These are phyloP conservation scores for Nemotelus pantherinus DNA, from an alignment of 2,888 invertebrate species.

Conservation along the genomic window DNA sequence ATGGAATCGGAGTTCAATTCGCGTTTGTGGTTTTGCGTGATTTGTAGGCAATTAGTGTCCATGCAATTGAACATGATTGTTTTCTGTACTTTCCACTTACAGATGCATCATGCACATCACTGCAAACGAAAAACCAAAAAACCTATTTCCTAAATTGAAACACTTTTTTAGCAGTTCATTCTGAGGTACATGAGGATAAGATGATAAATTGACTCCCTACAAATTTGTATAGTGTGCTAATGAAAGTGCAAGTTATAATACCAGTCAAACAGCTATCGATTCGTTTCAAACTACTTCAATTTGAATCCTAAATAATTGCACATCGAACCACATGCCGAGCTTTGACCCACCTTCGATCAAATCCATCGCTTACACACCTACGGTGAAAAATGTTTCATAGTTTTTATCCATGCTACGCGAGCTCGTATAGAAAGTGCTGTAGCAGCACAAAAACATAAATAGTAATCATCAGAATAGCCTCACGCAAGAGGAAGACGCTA, in stretches of 20 bases:
- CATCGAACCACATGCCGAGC: slow-evolving; percentile 23
- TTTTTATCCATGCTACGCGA: not conserved
- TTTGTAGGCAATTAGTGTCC: too few relatives aligned
- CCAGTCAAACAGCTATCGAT: not conserved
- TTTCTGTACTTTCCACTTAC: not conserved
- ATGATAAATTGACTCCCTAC: slow-evolving; percentile 23
- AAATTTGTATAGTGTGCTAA: not conserved
- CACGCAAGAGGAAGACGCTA: not conserved
- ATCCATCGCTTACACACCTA: slow-evolving; percentile 21
- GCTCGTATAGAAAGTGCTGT: slow-evolving; percentile 2
- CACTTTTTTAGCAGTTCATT: not conserved
- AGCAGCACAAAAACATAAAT: not conserved
- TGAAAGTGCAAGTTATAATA: slow-evolving; percentile 28
- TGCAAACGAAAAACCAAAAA: not conserved
- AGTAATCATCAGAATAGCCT: not conserved
- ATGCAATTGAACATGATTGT: not conserved
- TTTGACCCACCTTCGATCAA: slow-evolving; percentile 32
- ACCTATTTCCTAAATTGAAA: not conserved
- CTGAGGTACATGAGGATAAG: not conserved
- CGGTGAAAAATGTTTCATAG: not conserved
- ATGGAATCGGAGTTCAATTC: not conserved
- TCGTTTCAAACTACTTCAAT: not conserved
- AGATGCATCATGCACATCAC: not conserved
- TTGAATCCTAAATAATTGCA: slow-evolving; percentile 18
- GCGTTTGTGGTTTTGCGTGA: too few relatives aligned